phyloP scores from a whole-genome alignment of 2,888 invertebrate genomes.

The Sinotaia quadrata region DNA sequence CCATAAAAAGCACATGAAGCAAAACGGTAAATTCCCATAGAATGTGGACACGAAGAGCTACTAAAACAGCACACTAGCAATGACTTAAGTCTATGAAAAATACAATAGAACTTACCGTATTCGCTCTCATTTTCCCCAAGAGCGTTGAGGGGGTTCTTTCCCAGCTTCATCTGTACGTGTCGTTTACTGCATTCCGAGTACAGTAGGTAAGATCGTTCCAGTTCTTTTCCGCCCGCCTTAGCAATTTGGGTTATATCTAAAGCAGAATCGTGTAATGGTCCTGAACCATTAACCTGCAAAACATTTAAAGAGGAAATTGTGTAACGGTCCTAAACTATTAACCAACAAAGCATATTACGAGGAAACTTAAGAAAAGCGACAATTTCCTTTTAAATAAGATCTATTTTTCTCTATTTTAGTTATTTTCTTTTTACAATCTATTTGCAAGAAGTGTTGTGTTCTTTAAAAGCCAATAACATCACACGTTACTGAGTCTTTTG shows the following conservation, averaged over 20 bases:
- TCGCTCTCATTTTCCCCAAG: neutral
- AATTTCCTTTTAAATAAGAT: too few species aligned
- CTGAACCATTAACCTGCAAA: conserved; percentile 25
- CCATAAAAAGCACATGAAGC: neutral
- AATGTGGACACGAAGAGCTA: neutral
- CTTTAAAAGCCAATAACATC: too few species aligned
- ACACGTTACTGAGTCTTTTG: too few species aligned
- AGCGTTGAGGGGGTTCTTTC: conserved; percentile 14
- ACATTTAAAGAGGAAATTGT: too few species aligned
- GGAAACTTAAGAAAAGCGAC: too few species aligned
- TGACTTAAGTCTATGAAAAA: neutral
- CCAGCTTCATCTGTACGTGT: conserved; percentile 25
- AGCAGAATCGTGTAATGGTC: neutral
- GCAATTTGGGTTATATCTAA: too few species aligned
- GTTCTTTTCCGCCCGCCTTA: conserved; percentile 13
- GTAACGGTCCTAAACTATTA: too few species aligned
- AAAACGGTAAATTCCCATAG: neutral
- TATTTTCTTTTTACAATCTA: too few species aligned
- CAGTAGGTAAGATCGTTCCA: conserved; percentile 20
- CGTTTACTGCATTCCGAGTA: conserved; percentile 19
- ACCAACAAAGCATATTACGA: too few species aligned
- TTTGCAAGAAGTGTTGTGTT: too few species aligned
- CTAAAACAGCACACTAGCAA: neutral
- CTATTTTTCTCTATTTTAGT: too few species aligned
- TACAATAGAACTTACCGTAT: neutral